phyloP scores from a whole-genome alignment of 2,113 vertebrate genomes.

The Apteryx mantelli region DNA sequence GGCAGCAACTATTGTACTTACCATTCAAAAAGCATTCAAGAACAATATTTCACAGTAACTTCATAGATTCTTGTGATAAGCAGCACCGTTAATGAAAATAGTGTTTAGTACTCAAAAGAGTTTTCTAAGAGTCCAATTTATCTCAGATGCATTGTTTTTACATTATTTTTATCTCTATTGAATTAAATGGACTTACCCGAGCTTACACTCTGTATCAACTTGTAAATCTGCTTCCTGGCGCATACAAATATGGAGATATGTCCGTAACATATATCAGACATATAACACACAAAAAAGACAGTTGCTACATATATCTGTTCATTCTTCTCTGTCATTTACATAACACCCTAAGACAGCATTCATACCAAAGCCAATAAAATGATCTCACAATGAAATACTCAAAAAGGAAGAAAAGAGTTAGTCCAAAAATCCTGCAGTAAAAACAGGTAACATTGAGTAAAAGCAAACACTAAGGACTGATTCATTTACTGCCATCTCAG shows the following conservation, averaged over 20 bases:
- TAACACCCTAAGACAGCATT: neutral
- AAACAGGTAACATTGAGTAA: neutral
- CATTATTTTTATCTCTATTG: neutral
- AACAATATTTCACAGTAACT: neutral
- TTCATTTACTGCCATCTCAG: neutral
- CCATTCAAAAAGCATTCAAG: neutral
- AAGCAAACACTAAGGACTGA: neutral
- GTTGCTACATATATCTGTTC: neutral
- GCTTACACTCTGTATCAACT: neutral
- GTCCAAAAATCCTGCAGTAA: neutral
- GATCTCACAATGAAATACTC: neutral
- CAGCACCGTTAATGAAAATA: neutral
- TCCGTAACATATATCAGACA: neutral
- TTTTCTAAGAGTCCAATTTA: neutral
- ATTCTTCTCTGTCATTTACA: neutral
- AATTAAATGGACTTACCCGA: neutral
- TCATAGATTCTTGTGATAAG: neutral
- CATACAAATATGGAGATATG: fast-evolving
- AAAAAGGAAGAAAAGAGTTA: neutral
- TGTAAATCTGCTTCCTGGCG: neutral
- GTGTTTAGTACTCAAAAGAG: neutral
- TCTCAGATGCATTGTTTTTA: neutral
- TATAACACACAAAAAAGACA: neutral
- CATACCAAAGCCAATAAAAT: neutral
- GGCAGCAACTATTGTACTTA: neutral